A percentile compares a stretch with the other conserved stretches of the same genome.
These are phyloP conservation scores for Donacobius atricapilla DNA, from an alignment of 2,113 vertebrate genomes.

Conservation along the genomic window DNA sequence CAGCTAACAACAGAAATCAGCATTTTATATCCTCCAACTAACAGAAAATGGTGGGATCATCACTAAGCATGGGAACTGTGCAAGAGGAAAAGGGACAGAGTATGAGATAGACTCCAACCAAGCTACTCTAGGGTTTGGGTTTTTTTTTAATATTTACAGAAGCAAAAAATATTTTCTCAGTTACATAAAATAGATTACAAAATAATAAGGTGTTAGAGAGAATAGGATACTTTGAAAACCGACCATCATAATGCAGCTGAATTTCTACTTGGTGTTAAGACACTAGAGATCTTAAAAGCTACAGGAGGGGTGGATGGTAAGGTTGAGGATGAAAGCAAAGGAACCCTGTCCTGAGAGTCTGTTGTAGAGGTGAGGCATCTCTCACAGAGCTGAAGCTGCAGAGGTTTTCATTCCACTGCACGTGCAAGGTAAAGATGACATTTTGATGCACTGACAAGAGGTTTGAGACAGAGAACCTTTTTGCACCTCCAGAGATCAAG, in stretches of 20 bases:
- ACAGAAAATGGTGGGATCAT: not conserved
- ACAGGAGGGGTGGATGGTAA: not conserved
- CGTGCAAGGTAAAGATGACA: not conserved
- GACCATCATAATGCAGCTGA: not conserved
- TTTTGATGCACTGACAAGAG: fast-evolving
- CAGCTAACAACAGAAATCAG: not conserved
- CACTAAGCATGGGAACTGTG: not conserved
- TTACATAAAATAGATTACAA: not conserved
- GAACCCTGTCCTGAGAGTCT: not conserved
- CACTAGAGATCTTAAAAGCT: not conserved
- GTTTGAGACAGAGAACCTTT: not conserved
- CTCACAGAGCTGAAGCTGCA: not conserved
- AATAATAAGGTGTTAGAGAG: not conserved
- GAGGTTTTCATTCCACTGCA: not conserved
- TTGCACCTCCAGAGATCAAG: not conserved
- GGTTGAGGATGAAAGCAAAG: not conserved
- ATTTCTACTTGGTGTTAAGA: not conserved
- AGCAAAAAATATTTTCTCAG: not conserved
- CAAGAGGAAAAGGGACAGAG: not conserved
- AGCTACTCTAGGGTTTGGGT: not conserved
- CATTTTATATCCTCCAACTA: not conserved
- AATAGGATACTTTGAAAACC: not conserved
- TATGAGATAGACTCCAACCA: not conserved
- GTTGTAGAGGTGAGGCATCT: not conserved
- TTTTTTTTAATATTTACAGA: not conserved